Base-by-base conservation (phyloP, 1,140 invertebrate species). In the Apis florea region DNA sequence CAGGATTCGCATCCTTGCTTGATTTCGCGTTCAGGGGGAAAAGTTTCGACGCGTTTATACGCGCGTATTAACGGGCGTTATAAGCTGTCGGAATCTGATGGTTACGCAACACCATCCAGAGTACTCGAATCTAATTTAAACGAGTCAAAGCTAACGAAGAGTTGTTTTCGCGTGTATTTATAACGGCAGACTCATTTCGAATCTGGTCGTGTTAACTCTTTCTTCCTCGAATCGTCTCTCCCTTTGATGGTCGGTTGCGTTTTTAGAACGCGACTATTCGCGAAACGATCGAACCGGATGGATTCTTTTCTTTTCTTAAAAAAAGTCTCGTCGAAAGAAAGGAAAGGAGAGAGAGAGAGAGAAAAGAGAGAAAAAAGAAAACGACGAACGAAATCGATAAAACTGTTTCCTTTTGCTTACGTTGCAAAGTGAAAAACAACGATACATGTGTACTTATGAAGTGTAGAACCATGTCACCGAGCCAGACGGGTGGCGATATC, bases 121-220 rank as follows among this genome's bases (percentile, higher is more conserved):
- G 64, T 61, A 77, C 64, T 76, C 31, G 59, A 83, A 81, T 87
- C 85, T 87, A 86, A 87, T 87, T 87, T 84, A 66, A 87, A 80
- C 84, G 84, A 86, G 81, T 86, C 72, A 74, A 86, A 80, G 73
- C 85, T 87, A 86, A 83, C 76, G 85, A 87, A 86, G 31, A 86
- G 85, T 87, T 84, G 85, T 87, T 86, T 86, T 86, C 73, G 82
- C 63, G 72, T 54, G 53, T 85, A 87, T 87, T 87, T 87, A 81
- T 87, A 87, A 86, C 84, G 19, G 17, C 53, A 71, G 72, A 61
- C 70, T 64, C 31, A 58, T 8, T 64, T 84, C 21, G 26, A 71
- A 74, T 24, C 58, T 54, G 24, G 58, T 58, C 81, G 59, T 58
- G 59, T 67, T 59, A 31, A 74, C 69, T 75, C 70, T 82, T 86